Evolutionary conservation across 1,140 invertebrate genomes (phyloP).

Genomic region (Drosophila nasuta): DNA sequence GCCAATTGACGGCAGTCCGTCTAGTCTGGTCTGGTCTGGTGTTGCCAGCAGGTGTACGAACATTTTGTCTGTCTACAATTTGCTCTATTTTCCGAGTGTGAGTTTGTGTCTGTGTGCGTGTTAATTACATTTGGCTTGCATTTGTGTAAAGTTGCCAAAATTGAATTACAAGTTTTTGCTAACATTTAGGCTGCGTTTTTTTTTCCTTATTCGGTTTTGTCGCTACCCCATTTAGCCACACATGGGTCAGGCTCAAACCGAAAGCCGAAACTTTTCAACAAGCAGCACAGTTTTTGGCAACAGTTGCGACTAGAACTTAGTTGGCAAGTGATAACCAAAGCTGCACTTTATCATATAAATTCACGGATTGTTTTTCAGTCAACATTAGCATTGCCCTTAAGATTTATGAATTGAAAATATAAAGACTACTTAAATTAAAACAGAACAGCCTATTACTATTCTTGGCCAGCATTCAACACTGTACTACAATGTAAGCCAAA

Average conservation of each 20-base stretch:
- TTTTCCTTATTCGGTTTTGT: conserved; percentile 9
- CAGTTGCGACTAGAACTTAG: conserved; percentile 49
- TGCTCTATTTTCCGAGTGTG: conserved; percentile 21
- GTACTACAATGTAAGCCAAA: conserved; percentile 1
- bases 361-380: conserved; percentile 13
- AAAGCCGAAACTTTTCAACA: conserved; percentile 40
- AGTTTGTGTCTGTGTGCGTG: conserved; percentile 56
- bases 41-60: conserved; percentile 58
- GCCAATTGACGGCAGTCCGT: conserved; percentile 61
- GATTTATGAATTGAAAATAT: conserved; percentile 26
- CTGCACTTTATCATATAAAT: conserved; percentile 36
- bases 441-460: not conserved
- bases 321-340: conserved; percentile 45
- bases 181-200: conserved; percentile 65
- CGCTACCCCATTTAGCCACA: conserved; percentile 54
- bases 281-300: conserved; percentile 45
- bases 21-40: conserved; percentile 6
- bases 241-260: conserved; percentile 37
- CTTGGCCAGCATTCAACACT: not conserved
- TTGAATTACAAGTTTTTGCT: conserved; percentile 79
- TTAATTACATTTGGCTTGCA: conserved; percentile 79
- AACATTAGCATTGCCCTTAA: not conserved
- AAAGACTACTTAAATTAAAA: not conserved
- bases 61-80: conserved; percentile 44
- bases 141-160: conserved; percentile 71